Base-by-base conservation (phyloP, 2,888 invertebrate genomes). In the Synanthedon formicaeformis region DNA sequence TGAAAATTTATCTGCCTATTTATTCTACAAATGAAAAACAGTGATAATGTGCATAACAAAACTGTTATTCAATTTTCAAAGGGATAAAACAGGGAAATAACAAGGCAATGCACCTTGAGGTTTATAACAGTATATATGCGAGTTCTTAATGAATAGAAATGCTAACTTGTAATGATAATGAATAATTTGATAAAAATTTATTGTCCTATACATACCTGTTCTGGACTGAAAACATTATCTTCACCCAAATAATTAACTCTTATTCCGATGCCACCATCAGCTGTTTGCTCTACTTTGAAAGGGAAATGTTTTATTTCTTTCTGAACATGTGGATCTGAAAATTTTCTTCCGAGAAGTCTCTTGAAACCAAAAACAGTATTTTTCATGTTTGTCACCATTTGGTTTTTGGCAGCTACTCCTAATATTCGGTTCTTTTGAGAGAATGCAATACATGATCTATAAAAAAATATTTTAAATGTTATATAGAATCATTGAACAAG, bases 401-500 rank as follows among this genome's bases (percentile, higher is more conserved):
- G 97, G 75, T 97, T 98, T 79, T 97, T 98, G 55, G 99, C 99
- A 50, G 98, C 95, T 45, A 97, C 97, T 55, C 99, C 99, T 77
- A 99, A 91, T 69, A 95, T 93, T 65, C 99, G 92, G 74, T 94
- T 95, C 77, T 95, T 96, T 58, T 93, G 93, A 69, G 95, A 95
- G 87, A 99, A 97, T 18, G 98, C 97, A 53, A 99, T 95, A 88
- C 92, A 98, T 88, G 98, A 92, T 86, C 99, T 99, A 84, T 10
- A 34, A 34, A 40, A n/a, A 90, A 82, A 41, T 11, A 13, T 14
- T 4, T 49, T 0, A 14, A 49, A 10, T 6, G 3, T 49, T 18
- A 41, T 12, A 12, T 14, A 8, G 11, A 51, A 40, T 16, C 4
- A 40, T 51, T n/a, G 14, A 14, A 40, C 6, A 0, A 4, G 2